These are phyloP conservation scores for Diplosoma virens DNA, from an alignment of 23 tunicate genomes.

Conservation along the genomic window DNA sequence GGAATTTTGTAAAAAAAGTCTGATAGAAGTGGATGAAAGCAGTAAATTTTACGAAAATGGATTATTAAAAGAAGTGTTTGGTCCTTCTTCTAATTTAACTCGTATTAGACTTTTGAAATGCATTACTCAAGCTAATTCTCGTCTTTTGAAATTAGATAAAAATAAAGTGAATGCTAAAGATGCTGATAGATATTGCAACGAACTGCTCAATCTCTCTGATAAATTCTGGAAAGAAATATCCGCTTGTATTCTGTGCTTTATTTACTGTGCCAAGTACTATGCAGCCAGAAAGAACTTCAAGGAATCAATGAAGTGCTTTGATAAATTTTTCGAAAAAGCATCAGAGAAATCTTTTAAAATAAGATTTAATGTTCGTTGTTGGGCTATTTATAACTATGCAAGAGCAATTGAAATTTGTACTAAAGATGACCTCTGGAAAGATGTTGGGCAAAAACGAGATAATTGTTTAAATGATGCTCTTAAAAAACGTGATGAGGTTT, in stretches of 20 bases:
- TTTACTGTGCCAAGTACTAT: slow-evolving; percentile 50
- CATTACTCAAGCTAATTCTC: not conserved
- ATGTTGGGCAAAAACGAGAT: not conserved
- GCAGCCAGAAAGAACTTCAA: slow-evolving; percentile 29
- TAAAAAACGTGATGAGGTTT: not conserved
- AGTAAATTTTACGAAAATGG: slow-evolving; percentile 38
- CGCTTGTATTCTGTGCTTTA: slow-evolving; percentile 23
- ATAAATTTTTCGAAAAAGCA: slow-evolving; percentile 16
- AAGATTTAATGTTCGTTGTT: slow-evolving; percentile 23
- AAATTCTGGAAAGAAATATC: not conserved
- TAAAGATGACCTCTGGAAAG: too few species aligned
- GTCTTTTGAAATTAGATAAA: not conserved
- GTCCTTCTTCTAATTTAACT: not conserved
- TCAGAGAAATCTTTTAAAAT: slow-evolving; percentile 6
- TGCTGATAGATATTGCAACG: slow-evolving; percentile 6
- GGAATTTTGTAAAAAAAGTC: too few species aligned
- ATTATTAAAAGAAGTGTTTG: slow-evolving; percentile 20
- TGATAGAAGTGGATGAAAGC: too few species aligned
- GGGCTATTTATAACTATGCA: slow-evolving; percentile 54
- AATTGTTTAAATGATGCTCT: not conserved
- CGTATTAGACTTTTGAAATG: not conserved
- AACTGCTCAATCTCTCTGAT: slow-evolving; percentile 1
- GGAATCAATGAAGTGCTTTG: slow-evolving; percentile 9
- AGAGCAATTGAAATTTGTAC: slow-evolving; percentile 32
- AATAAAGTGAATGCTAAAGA: not conserved